These are phyloP conservation scores for Mobula birostris DNA, from an alignment of 2,113 vertebrate genomes.

Conservation along the genomic window DNA sequence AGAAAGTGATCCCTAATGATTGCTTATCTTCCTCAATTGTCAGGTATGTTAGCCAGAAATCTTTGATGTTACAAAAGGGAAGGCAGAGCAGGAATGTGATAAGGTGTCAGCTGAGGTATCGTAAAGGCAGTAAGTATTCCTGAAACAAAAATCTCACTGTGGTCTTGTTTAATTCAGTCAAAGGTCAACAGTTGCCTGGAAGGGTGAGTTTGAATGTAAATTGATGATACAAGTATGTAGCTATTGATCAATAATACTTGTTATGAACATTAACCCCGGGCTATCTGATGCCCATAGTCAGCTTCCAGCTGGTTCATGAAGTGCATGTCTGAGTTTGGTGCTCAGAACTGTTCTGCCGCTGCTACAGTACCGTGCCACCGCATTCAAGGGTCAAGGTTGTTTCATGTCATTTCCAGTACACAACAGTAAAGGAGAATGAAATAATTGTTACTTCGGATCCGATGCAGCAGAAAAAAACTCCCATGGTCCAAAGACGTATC, in stretches of 20 bases:
- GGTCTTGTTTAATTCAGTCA: neutral
- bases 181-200: neutral
- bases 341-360: neutral
- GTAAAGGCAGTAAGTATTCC: too few relatives aligned
- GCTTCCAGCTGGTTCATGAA: neutral
- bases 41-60: neutral
- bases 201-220: neutral
- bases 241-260: neutral
- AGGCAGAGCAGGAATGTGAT: neutral
- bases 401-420: too few relatives aligned
- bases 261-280: neutral
- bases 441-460: too few relatives aligned
- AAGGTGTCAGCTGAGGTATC: neutral
- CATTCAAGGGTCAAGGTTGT: too few relatives aligned
- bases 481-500: too few relatives aligned
- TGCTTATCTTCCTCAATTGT: constrained; percentile 9
- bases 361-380: too few relatives aligned
- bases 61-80: neutral
- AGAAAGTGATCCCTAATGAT: neutral
- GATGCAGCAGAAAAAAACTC: too few relatives aligned
- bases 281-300: neutral
- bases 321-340: neutral
- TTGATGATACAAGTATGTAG: neutral
- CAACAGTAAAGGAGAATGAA: too few relatives aligned
- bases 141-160: neutral